Conservation (phyloP, 2,888 invertebrate genomes). For the Hypsopygia costalis region DNA sequence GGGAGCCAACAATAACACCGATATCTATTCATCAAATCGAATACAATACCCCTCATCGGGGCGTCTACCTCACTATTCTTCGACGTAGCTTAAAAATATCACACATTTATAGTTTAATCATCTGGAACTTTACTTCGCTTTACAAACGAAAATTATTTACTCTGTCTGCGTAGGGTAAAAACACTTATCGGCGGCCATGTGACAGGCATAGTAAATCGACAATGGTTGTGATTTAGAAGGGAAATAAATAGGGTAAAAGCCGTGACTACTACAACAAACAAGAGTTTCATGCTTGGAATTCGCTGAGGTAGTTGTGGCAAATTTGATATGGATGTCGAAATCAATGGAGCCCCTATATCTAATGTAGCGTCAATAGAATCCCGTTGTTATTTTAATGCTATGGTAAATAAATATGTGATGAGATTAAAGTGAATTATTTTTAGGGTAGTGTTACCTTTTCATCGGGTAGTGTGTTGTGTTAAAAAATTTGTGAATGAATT, state of each 20-base stretch:
- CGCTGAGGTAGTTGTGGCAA: slow-evolving; percentile 49
- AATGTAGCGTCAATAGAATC: slow-evolving; percentile 23
- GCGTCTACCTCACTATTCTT: slow-evolving; percentile 46
- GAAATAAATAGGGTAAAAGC: slow-evolving; percentile 70
- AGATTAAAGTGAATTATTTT: background rate
- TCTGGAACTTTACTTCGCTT: slow-evolving; percentile 57
- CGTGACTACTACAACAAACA: slow-evolving; percentile 73
- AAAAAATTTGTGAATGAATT: background rate
- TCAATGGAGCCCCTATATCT: slow-evolving; percentile 29
- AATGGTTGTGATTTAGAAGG: slow-evolving; percentile 60
- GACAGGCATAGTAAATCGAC: slow-evolving; percentile 45
- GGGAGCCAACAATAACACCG: slow-evolving; percentile 58
- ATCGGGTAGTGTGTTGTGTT: no score
- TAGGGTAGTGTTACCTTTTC: background rate
- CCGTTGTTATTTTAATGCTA: slow-evolving; percentile 21
- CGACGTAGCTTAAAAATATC: slow-evolving; percentile 35
- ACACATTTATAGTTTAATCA: slow-evolving; percentile 25
- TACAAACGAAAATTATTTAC: slow-evolving; percentile 40
- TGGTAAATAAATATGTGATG: slow-evolving; percentile 12
- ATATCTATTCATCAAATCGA: slow-evolving; percentile 69
- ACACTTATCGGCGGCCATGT: slow-evolving; percentile 6
- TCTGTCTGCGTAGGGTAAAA: slow-evolving; percentile 32
- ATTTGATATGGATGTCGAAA: slow-evolving; percentile 52
- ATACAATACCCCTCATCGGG: slow-evolving; percentile 58
- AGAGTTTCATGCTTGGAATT: slow-evolving; percentile 65